Base-by-base conservation (phyloP, 1,140 invertebrate genomes). In the Rhynchophorus ferrugineus region DNA sequence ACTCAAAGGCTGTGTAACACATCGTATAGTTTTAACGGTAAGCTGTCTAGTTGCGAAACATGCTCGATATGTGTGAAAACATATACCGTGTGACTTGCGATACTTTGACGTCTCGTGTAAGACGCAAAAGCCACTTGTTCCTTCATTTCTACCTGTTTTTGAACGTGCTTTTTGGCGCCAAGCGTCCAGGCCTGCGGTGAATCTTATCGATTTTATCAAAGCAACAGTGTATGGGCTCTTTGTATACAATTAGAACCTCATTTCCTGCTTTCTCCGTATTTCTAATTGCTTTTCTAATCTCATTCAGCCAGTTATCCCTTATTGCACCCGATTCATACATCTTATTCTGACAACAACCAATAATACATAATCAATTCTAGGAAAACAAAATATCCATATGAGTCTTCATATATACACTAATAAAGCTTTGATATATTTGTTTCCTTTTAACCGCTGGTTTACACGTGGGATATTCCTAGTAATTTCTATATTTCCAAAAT, bases 1-100 rank as follows among this genome's bases (percentile, higher is more conserved):
- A 66, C 54, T 63, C 44, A 61, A 64, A 67, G 65, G 65, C 65
- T 67, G 65, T 67, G 65, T 63, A 58, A 66, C 61, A 66, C 64
- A 64, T 63, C 64, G 64, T 66, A 66, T 55, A 63, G 60, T 58
- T 58, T 58, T 59, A 62, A 66, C 64, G 64, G 64, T 66, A 66
- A 63, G 64, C 56, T 11, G 11, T 16, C n/a, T 49, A 17, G 7
- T 24, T n/a, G 19, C 9, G 34, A 53, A 20, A 45, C 21, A 43
- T 43, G 38, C 13, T 18, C 19, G 35, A 45, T 42, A 50, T 38
- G 24, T 29, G n/a, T 14, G 21, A 47, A 54, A 47, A 54, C 52
- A 48, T 34, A 44, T 35, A 38, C 20, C 21, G 21, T 49, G 13
- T 42, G 24, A 21, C n/a, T 18, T 37, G 13, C 19, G 17, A 54